Base-by-base conservation (phyloP, 92 coral and sea anemone species). In the Parazoanthus swiftii region DNA sequence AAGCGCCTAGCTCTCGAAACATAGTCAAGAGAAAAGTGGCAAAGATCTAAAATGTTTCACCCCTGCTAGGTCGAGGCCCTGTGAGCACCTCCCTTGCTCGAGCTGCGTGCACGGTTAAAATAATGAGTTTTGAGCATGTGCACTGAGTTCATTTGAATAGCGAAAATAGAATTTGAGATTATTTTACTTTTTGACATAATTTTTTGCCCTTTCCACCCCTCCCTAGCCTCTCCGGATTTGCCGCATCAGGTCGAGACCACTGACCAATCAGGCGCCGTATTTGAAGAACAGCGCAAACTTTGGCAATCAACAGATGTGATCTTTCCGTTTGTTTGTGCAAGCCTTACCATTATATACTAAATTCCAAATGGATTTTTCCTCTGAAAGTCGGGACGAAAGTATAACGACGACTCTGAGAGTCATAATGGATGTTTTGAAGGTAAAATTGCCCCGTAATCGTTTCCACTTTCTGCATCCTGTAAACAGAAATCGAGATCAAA, bases 371-470 rank as follows among this genome's bases (percentile, higher is more conserved):
- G 87, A 84, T 88, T 56, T 65, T 44, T 90, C 94, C 35, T 33
- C 77, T 11, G 90, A 86, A 26, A 79, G 85, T 20, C 89, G 86
- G 23, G 95, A 95, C 76, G 95, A 95, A 56, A 95, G 98, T 76
- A 83, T 95, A 5, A 92, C 95, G 78, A 93, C 98, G 16, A 95
- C 98, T 56, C 65, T 95, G 54, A 89, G 91, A 77, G 98, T 95
- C 33, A 95, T 95, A 13, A 95, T 95, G 98, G 98, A 95, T 67
- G 98, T 95, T 20, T 74, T 95, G 86, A 95, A 95, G 95, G 98
- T 95, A 86, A 63, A 79, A 2, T 20, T 36, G 50, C 80, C 21
- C 25, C 21, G 21, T 63, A 4, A 63, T 63, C 70, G 70, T 14
- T 63, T 26, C 1, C 6, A 63, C 8, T 63, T 63, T 3, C 70